Evolutionary conservation across 2,888 invertebrate genomes (phyloP), one percentile per base, ranked within the genome.

Genomic region (Zygaena filipendulae): DNA sequence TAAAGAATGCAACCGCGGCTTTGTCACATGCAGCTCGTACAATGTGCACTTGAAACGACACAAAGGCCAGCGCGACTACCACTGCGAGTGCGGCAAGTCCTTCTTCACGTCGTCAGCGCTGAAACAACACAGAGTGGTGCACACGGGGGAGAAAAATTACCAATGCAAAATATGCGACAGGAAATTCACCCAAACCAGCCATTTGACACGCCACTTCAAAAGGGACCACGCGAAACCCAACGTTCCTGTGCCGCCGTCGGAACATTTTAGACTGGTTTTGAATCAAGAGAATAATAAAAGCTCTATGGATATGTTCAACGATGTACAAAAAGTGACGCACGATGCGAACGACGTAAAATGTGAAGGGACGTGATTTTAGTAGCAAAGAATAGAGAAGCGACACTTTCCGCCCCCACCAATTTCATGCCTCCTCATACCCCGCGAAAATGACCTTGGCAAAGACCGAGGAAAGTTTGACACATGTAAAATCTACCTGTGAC

Each of bases 91-190:
- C 20, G 79, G 79, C 3, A 79, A 79, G 31, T 67, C 67, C 0
- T 79, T 79, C 48, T 79, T 72, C 52, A 79, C 79, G 0, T 70
- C 74, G 0, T 77, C 79, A 0, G 68, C 71, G 0, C 35, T 79
- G 1, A 79, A 79, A 45, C 77, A 75, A 40, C 79, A 79, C 35
- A 58, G 50, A 27, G 68, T 74, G 0, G 75, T 77, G 0, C 79
- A 79, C 33, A 75, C 80, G 0, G 80, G 79, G 2, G 69, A 75
- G 36, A 75, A 75, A 36, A 72, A 63, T 23, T 79, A 77, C 41
- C 72, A 74, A 31, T 79, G 79, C 35, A 70, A 66, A 32, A 62
- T 75, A 35, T 79, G 79, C 29, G 66, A 74, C 3, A 52, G 74
- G 12, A 75, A 71, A 32, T 79, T 77, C 46, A 59, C 75, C 0